These are phyloP conservation scores for Acleris holmiana DNA, from an alignment of 2,888 invertebrate genomes.

Conservation along the genomic window DNA sequence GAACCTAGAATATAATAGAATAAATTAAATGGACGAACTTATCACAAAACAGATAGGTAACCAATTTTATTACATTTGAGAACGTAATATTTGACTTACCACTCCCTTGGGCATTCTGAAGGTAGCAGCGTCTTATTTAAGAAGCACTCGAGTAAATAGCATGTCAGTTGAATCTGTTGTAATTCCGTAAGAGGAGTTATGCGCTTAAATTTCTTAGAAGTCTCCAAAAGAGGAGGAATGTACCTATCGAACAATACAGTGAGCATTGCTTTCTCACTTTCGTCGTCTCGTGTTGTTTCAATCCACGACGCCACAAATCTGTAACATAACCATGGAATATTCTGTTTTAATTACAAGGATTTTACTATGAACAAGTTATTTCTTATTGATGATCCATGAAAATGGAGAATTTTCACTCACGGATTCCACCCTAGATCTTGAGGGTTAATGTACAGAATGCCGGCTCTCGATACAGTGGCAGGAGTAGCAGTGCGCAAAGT, in stretches of 20 bases:
- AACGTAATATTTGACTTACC: conserved; percentile 70
- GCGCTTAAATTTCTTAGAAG: conserved; percentile 91
- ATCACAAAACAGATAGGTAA: no score
- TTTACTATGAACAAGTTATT: no score
- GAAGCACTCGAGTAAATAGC: conserved; percentile 93
- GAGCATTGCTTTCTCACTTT: conserved; percentile 91
- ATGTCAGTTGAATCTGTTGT: conserved; percentile 94
- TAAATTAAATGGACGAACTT: neutral
- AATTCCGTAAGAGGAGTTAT: conserved; percentile 96
- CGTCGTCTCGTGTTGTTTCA: conserved; percentile 88
- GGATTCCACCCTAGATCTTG: conserved; percentile 98
- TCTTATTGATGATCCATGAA: neutral
- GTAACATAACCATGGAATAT: conserved; percentile 26
- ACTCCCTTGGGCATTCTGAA: conserved; percentile 95
- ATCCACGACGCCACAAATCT: conserved; percentile 96
- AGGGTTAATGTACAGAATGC: conserved; percentile 97
- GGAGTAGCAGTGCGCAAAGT: conserved; percentile 96
- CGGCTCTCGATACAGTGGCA: conserved; percentile 97
- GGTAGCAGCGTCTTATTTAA: conserved; percentile 92
- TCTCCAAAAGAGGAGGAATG: conserved; percentile 92
- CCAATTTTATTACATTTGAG: neutral
- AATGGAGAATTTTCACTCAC: conserved; percentile 73
- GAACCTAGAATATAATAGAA: conserved; percentile 78
- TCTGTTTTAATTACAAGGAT: no score
- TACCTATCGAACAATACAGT: conserved; percentile 97